Evolutionary conservation across 2,888 invertebrate species (phyloP), one percentile per base, ranked within the genome.

Genomic region (Drosophila mayaguana): DNA sequence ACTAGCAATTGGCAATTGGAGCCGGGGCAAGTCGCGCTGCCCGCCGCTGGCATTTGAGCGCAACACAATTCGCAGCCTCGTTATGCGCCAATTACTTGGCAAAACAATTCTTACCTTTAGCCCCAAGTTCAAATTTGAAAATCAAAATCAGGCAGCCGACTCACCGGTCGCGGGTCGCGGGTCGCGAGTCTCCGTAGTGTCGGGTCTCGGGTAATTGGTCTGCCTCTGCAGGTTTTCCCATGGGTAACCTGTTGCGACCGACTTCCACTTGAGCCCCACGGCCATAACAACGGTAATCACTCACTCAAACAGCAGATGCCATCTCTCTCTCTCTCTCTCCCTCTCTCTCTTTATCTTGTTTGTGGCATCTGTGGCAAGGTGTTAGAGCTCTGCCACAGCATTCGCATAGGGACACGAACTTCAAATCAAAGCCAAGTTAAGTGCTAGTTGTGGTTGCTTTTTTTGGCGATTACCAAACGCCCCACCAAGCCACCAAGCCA

Each of bases 61-160:
- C 38, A 20, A 66, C 54, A 56, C 55, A 65, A 65, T 65, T 76
- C 71, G 60, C 73, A 61, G 72, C 75, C 85, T 87, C 74, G 88
- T 86, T 86, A 87, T 88, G 80, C 81, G 88, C 81, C 92, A 92
- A 92, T 92, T 92, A 92, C 92, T 91, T 88, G 89, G 90, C 89
- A 90, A 91, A 50, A 91, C 92, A 91, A 90, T 91, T 91, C 92
- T 91, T 92, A 92, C 92, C 92, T 92, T 92, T 92, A 92, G 92
- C 92, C 92, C 89, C 92, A 92, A 92, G 92, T 92, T 92, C 92
- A 92, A 92, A 91, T 91, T 91, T 91, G 88, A 91, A 91, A 91
- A 91, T 90, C 90, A 85, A 88, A 90, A 90, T 80, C 85, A 85
- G 80, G 80, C 78, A 76, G 69, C 83, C 32, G 32, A 16, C 16